Conservation (phyloP, 2,888 invertebrate species). For the Lysandra bellargus region DNA sequence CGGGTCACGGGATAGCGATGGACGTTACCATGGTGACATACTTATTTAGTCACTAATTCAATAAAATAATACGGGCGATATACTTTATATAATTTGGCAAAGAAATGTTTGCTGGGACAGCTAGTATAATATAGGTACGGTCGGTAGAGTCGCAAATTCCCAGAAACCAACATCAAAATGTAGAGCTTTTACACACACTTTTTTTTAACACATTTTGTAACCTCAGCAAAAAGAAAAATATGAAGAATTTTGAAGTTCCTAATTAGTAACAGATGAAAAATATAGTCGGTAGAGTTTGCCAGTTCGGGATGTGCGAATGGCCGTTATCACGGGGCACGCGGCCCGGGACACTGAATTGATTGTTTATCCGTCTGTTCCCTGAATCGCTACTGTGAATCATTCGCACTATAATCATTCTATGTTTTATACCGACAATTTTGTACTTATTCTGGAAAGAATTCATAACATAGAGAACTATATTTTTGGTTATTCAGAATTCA, state of each 20-base stretch:
- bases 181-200: neutral
- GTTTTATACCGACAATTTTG: conserved; percentile 41
- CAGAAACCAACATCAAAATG: neutral
- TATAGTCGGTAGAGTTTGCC: conserved; percentile 48
- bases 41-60: too few relatives aligned
- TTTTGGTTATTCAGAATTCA: too few relatives aligned
- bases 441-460: neutral
- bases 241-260: neutral
- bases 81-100: too few relatives aligned
- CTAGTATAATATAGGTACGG: neutral
- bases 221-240: neutral
- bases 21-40: too few relatives aligned
- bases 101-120: too few relatives aligned
- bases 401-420: conserved; percentile 61
- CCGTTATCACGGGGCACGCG: conserved; percentile 71
- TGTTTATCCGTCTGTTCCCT: conserved; percentile 79
- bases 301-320: conserved; percentile 75
- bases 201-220: neutral
- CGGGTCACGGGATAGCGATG: too few relatives aligned
- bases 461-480: neutral
- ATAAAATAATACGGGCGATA: too few relatives aligned
- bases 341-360: conserved; percentile 74
- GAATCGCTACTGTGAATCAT: conserved; percentile 78
- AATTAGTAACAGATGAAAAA: conserved; percentile 38
- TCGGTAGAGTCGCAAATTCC: neutral